Evolutionary conservation across 1,140 invertebrate genomes (phyloP).

Genomic region (Drosophila trapezifrons): DNA sequence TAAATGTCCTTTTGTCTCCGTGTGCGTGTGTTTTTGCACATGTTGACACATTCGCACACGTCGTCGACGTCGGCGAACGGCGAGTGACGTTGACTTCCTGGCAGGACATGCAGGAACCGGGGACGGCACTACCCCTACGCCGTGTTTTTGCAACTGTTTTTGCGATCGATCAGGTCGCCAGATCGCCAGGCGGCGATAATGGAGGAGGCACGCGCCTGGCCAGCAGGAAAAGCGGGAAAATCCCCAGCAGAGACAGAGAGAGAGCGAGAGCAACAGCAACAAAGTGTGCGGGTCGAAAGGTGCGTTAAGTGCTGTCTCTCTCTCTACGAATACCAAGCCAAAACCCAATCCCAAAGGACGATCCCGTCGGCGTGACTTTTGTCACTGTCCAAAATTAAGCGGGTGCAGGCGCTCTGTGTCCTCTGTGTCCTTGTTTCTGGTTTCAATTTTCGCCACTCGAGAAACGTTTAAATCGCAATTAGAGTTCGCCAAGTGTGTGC

Average conservation of each 20-base stretch:
- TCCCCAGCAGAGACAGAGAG: conserved; percentile 5
- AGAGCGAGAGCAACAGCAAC: conserved; percentile 10
- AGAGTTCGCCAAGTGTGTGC: conserved; percentile 57
- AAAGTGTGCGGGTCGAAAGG: conserved; percentile 75
- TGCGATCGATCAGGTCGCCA: conserved; percentile 37
- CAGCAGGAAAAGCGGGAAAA: conserved; percentile 56
- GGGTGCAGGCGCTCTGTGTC: conserved; percentile 28
- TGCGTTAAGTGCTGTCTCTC: conserved; percentile 41
- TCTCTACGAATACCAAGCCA: background rate
- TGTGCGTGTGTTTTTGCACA: conserved; percentile 53
- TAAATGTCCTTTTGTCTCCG: conserved; percentile 28
- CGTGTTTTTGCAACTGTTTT: conserved; percentile 75
- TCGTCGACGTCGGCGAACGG: too few species aligned
- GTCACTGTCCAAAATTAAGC: conserved; percentile 68
- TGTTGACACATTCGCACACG: conserved; percentile 64
- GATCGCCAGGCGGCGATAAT: conserved; percentile 39
- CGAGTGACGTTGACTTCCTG: conserved; percentile 70
- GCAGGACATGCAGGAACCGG: conserved; percentile 56
- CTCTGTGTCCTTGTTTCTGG: conserved; percentile 31
- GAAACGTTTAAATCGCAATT: conserved; percentile 75
- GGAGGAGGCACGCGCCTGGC: conserved; percentile 61
- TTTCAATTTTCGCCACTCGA: conserved; percentile 69
- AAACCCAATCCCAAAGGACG: background rate
- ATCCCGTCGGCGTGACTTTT: conserved; percentile 49
- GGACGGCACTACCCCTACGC: conserved; percentile 15